Conservation (phyloP, 1,140 invertebrate species). For the Hylaeus volcanicus region DNA sequence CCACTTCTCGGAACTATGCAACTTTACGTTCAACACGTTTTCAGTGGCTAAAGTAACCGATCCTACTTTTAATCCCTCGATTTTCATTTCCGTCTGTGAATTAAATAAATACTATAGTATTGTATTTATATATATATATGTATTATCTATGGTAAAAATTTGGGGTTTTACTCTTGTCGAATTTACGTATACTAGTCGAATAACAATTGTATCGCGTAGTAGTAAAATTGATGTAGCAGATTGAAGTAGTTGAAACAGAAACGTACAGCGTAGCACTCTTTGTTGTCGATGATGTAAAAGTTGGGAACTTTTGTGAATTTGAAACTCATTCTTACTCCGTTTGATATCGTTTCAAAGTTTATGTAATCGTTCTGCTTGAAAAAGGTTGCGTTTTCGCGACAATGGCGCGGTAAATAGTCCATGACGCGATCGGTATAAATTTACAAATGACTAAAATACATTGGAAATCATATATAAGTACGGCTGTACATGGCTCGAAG, state of each 20-base stretch:
- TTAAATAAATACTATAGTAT: too few species aligned
- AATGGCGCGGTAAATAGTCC: constrained; percentile 44
- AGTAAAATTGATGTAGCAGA: not conserved
- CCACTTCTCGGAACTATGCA: constrained; percentile 48
- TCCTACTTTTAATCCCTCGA: constrained; percentile 58
- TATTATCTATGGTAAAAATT: too few species aligned
- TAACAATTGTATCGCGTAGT: too few species aligned
- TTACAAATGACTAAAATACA: not conserved
- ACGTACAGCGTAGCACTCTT: constrained; percentile 49
- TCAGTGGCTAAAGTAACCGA: constrained; percentile 55
- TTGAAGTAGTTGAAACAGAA: too few species aligned
- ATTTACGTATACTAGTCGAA: too few species aligned
- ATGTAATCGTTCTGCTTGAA: constrained; percentile 54
- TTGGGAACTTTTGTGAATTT: constrained; percentile 52
- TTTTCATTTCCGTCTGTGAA: constrained; percentile 57
- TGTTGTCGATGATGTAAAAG: constrained; percentile 56
- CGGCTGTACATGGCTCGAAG: not conserved
- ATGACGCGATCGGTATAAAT: not conserved
- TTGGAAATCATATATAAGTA: not conserved
- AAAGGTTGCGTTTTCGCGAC: constrained; percentile 49
- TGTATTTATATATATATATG: too few species aligned
- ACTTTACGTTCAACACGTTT: constrained; percentile 58
- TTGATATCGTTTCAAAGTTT: constrained; percentile 48
- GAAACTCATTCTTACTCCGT: constrained; percentile 48
- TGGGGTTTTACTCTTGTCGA: too few species aligned